A percentile compares a stretch with the other conserved stretches of the same genome.
phyloP scores from a whole-genome alignment of 2,113 vertebrate genomes.

The Cyprinodon variegatus region DNA sequence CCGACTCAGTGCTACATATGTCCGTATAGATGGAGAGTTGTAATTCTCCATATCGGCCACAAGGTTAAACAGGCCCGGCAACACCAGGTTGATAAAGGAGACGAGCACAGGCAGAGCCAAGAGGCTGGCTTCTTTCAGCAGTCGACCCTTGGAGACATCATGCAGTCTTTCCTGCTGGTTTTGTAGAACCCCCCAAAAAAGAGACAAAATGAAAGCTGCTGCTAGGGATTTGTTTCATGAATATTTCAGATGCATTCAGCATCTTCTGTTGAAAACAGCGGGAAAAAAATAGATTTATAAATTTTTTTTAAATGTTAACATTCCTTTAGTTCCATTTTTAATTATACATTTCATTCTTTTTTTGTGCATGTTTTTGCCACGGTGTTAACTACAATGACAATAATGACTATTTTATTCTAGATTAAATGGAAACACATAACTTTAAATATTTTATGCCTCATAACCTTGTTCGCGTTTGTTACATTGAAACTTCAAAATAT shows the following conservation, averaged over 20 bases:
- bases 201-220: neutral
- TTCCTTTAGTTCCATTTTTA: no score
- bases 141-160: rapidly evolving
- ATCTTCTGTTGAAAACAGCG: no score
- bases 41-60: slow-evolving; percentile 87
- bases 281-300: no score
- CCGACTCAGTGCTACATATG: slow-evolving; percentile 87
- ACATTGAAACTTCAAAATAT: no score
- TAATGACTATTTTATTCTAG: no score
- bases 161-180: slow-evolving; percentile 10
- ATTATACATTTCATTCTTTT: no score
- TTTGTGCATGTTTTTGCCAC: no score
- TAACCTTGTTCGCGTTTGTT: no score
- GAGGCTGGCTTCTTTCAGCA: slow-evolving; percentile 74
- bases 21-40: slow-evolving; percentile 80
- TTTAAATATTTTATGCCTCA: no score
- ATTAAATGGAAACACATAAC: no score
- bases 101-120: slow-evolving; percentile 85
- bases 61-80: slow-evolving; percentile 85
- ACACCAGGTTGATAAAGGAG: slow-evolving; percentile 82
- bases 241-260: neutral
- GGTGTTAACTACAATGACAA: no score
- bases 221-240: neutral
- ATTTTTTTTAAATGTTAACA: no score
- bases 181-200: slow-evolving; percentile 3